These are phyloP conservation scores for Emydura subglobosa DNA, from an alignment of 2,113 vertebrate species.

Conservation along the genomic window DNA sequence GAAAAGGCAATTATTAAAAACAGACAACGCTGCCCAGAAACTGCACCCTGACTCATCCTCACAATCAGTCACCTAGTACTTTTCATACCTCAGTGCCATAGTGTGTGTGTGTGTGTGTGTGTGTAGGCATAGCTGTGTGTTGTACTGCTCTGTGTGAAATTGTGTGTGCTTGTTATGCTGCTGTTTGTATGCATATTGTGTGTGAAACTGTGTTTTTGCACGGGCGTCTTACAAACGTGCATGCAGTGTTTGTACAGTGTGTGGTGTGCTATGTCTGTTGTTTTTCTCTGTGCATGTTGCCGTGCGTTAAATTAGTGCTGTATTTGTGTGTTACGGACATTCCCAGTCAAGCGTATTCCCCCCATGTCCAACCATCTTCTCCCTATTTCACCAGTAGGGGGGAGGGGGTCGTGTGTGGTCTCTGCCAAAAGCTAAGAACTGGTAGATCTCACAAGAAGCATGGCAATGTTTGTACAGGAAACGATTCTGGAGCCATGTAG, in stretches of 20 bases:
- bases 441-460: background rate
- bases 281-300: background rate
- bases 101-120: too few species aligned
- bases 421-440: background rate
- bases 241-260: background rate
- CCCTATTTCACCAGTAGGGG: background rate
- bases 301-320: background rate
- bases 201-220: background rate
- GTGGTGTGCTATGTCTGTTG: background rate
- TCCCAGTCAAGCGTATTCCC: background rate
- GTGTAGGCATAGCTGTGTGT: background rate
- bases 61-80: background rate
- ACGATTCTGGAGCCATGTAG: background rate
- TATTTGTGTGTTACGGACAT: background rate
- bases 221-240: background rate
- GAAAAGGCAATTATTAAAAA: background rate
- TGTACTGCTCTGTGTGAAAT: background rate
- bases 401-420: background rate
- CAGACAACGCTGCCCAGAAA: slow-evolving; percentile 31
- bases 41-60: slow-evolving; percentile 47
- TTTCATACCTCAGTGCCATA: background rate
- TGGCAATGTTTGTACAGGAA: background rate
- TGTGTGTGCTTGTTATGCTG: background rate
- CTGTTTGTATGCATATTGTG: background rate
- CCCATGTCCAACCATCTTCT: background rate